Base-by-base conservation (phyloP, 1,140 invertebrate species). In the Euwallacea similis region DNA sequence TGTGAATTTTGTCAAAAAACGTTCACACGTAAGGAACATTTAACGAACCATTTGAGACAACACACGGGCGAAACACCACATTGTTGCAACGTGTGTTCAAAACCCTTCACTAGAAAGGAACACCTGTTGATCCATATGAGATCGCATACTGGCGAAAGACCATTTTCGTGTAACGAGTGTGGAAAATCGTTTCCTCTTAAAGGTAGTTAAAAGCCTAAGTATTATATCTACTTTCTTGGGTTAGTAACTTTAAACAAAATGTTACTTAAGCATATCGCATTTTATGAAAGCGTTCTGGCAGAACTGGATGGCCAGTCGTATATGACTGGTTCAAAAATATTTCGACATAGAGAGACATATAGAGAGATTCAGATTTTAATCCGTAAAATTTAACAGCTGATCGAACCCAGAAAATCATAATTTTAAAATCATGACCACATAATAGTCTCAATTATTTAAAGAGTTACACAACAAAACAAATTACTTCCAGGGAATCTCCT, bases 121-220 rank as follows among this genome's bases (percentile, higher is more conserved):
- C 89, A 92, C 78, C 82, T 92, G 10, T 88, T 90, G 64, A 88
- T 90, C 80, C 90, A 92, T 74, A 90, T 91, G 86, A 86, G 91
- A 69, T 91, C 89, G 41, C 96, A 98, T 83, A 98, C 95, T 41
- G 94, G 94, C 16, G 95, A 97, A 79, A 84, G 90, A 60, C 91
- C 91, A 2, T 92, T 89, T 74, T 88, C 88, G 41, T 96, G 93
- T 80, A 87, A 86, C 16, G 91, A 91, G 73, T 96, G 93, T 80
- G 91, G 91, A 62, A 95, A 95, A 79, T 90, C 91, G 13, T 96
- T 96, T 82, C 92, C 92, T 0, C 81, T 94, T 47, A 94, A 94
- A 82, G 92, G 78, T 72, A 68, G 15, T 33, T 54, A 42, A 13
- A 54, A 54, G 41, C 41, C 15, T 61, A 10, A 42, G 4, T 44